These are phyloP conservation scores for Dryadula phaetusa DNA, from an alignment of 2,888 invertebrate species.

Conservation along the genomic window DNA sequence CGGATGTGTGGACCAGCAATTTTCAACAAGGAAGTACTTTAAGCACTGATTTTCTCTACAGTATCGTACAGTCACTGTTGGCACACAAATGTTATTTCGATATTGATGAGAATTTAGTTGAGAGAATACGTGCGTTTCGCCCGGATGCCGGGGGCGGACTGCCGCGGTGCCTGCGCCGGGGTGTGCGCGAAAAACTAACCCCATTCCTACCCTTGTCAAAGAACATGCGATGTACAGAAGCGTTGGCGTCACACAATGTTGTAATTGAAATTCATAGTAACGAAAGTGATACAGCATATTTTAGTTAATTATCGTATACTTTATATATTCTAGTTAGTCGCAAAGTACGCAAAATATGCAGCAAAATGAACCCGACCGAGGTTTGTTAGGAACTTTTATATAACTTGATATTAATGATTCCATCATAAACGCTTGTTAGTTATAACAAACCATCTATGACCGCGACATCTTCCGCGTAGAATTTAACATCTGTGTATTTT, in stretches of 20 bases:
- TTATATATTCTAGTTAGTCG: background rate
- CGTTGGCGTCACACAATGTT: constrained; percentile 37
- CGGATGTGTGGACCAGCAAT: constrained; percentile 19
- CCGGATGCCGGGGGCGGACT: constrained; percentile 63
- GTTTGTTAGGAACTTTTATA: no score
- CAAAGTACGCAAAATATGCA: background rate
- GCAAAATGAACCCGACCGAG: no score
- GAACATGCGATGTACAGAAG: constrained; percentile 44
- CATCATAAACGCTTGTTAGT: no score
- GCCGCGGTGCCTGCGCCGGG: constrained; percentile 58
- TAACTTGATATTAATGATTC: no score
- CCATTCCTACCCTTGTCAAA: constrained; percentile 55
- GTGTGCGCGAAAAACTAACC: constrained; percentile 60
- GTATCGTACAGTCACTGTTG: constrained; percentile 36
- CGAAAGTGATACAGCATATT: background rate
- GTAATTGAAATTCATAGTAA: constrained; percentile 5
- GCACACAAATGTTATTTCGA: constrained; percentile 23
- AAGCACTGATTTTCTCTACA: constrained; percentile 19
- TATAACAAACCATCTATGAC: no score
- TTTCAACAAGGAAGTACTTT: constrained; percentile 36
- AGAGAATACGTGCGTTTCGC: constrained; percentile 51
- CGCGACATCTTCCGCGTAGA: no score
- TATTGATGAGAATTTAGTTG: constrained; percentile 16
- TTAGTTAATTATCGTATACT: background rate
- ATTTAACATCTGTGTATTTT: no score